Evolutionary conservation across 2,113 vertebrate genomes (phyloP), one percentile per base, ranked within the genome.

Genomic region (Microtus pennsylvanicus): DNA sequence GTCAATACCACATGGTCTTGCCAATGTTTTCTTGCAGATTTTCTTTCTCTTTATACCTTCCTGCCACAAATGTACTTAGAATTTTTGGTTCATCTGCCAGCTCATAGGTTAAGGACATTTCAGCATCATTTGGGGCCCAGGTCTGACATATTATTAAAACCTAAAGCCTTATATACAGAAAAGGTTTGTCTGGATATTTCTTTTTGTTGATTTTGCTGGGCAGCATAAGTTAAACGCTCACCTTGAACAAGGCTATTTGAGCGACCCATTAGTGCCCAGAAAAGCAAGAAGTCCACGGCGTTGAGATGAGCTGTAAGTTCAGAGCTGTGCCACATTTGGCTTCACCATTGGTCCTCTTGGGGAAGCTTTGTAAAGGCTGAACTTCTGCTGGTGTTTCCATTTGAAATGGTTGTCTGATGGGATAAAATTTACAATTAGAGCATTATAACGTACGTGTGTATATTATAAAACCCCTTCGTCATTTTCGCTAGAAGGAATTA

Each of bases 401-500:
- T 91, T 89, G 45, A 89, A 91, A 72, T 47, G 12, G 21, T 97
- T 89, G 55, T 50, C 45, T 86, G 7, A 42, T 42, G 28, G 61
- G 9, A 33, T 91, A 33, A 92, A 90, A 67, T 72, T 92, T 61
- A 75, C 87, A 35, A 74, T 72, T n/a, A 87, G 85, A 87, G 52
- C 61, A 35, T 63, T 52, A n/a, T 77, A 94, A 83, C 35, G 5
- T 0, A 0, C 63, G 4, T 91, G 91, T 61, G 33, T 94, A 86
- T 93, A 58, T 87, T 82, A 86, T 45, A 75, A 75, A 94, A 96
- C 93, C 33, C 65, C 90, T 0, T 38, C 76, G 90, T 19, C 96
- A 12, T 75, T 88, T 94, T 21, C 55, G 5, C 17, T 74, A n/a
- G 42, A 96, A 70, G 76, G 50, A 95, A 85, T 96, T 26, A 85